Evolutionary conservation across 2,113 vertebrate genomes (phyloP), one percentile per base, ranked within the genome.

Genomic region (Hydrolagus affinis): DNA sequence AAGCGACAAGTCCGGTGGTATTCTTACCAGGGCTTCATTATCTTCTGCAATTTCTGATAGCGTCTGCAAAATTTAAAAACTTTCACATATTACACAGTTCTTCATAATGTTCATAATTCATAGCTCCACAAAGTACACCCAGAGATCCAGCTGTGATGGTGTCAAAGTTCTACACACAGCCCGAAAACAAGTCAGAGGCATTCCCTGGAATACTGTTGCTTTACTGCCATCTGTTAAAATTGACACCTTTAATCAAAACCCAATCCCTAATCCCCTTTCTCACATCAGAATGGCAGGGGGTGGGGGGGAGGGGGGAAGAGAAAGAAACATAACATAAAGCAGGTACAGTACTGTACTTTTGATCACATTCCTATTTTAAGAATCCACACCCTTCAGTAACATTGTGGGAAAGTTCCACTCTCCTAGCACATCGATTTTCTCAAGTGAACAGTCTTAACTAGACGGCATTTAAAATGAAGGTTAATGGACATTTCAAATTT

Each of bases 11-110:
- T 91, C 91, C 91, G 83, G 91, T 89, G 32, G 86, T 62, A 88
- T 90, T 92, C 98, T 99, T 98, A 99, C 98, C 98, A 99, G 90
- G 97, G 97, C 93, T 99, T 99, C 98, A 99, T 99, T 90, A 99
- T 99, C 96, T 99, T 99, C 96, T 99, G 98, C 87, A 99, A 93
- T 94, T 99, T 99, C 95, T 99, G 97, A 95, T 99, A 99, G 75
- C 96, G 95, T 90, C 98, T 99, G 96, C 88, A 97, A 98, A 95
- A 97, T 95, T 93, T 87, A 91, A 96, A 96, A 95, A 97, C 93
- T 97, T 92, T 88, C 87, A 92, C 57, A 83, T 83, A 83, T 83
- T 83, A 83, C 78, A 83, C 78, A 83, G 62, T 66, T 83, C 78
- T 83, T 17, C 14, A 19, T 44, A 44, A 44, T 44, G 44, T 44